Evolutionary conservation across 2,888 invertebrate species (phyloP).

Genomic region (Eucera pruinosa): DNA sequence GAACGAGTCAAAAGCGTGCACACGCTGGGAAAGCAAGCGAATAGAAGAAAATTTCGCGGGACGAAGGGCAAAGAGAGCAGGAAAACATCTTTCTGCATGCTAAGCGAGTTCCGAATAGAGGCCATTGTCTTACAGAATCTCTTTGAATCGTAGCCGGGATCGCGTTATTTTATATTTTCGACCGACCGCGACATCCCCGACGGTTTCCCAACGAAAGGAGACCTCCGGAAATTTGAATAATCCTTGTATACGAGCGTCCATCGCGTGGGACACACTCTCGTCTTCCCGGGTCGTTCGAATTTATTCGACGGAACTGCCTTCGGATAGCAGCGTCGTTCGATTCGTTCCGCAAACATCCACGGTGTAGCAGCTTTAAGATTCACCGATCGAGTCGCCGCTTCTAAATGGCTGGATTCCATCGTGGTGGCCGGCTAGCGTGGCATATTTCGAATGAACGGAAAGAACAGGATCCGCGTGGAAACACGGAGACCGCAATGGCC

Average conservation of each 20-base stretch:
- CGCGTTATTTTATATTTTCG: constrained; percentile 57
- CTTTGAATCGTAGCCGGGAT: constrained; percentile 44
- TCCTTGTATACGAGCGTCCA: constrained; percentile 61
- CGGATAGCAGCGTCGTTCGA: constrained; percentile 25
- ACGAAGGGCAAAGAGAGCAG: constrained; percentile 9
- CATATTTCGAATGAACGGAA: constrained; percentile 6
- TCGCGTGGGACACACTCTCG: constrained; percentile 42
- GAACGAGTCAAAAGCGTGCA: too few species aligned
- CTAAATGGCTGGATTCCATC: constrained; percentile 35
- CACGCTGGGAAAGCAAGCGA: too few species aligned
- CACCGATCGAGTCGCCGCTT: constrained; percentile 17
- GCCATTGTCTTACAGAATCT: constrained; percentile 43
- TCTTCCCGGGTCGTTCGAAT: constrained; percentile 61
- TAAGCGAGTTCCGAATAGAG: constrained; percentile 34
- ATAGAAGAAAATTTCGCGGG: neutral
- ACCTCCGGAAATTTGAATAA: constrained; percentile 66
- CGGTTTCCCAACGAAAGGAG: constrained; percentile 28
- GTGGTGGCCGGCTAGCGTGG: neutral
- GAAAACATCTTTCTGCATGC: constrained; percentile 44
- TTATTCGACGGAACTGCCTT: constrained; percentile 52
- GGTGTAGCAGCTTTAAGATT: constrained; percentile 43
- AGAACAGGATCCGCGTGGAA: neutral
- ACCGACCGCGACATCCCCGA: constrained; percentile 13
- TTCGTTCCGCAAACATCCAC: constrained; percentile 38
- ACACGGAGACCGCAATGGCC: neutral